Conservation (phyloP, 2,797 vertebrate genomes). For the Crocodylus rhombifer region DNA sequence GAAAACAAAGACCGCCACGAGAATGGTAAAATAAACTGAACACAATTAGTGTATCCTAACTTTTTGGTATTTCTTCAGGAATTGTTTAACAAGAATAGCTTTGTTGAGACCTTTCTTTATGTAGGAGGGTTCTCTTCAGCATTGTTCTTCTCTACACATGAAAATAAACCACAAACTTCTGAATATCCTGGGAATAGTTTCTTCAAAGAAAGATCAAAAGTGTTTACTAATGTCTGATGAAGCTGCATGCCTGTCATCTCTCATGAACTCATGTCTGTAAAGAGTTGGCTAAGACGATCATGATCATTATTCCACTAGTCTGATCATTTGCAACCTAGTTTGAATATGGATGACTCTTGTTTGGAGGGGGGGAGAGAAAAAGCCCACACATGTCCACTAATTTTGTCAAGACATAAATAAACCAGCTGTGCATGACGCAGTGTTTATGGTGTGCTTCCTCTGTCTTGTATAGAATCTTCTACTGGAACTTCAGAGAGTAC, state of each 20-base stretch:
- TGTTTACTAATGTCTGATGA: constrained; percentile 61
- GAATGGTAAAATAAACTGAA: not conserved
- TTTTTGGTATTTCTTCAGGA: constrained; percentile 23
- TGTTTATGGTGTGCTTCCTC: not conserved
- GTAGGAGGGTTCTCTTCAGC: constrained; percentile 47
- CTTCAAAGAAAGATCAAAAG: constrained; percentile 77
- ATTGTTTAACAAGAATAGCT: constrained; percentile 38
- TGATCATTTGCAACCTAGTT: constrained; percentile 21
- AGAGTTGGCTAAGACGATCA: constrained; percentile 34
- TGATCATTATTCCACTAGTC: constrained; percentile 28
- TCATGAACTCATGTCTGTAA: constrained; percentile 67
- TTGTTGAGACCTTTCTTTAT: constrained; percentile 58
- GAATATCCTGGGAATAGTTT: constrained; percentile 71
- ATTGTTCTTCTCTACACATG: constrained; percentile 47
- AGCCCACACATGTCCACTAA: not conserved
- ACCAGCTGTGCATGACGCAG: not conserved
- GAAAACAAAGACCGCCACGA: not conserved
- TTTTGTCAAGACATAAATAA: not conserved
- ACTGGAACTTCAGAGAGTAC: not conserved
- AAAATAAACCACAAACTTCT: constrained; percentile 70
- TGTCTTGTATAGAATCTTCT: not conserved
- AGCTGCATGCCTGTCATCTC: constrained; percentile 46
- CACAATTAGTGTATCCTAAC: constrained; percentile 12
- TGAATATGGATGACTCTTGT: not conserved
- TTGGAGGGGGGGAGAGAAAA: not conserved